A percentile compares a stretch with the other conserved stretches of the same genome.
Conservation (phyloP, 2,113 vertebrate genomes). For the Mustela nigripes region DNA sequence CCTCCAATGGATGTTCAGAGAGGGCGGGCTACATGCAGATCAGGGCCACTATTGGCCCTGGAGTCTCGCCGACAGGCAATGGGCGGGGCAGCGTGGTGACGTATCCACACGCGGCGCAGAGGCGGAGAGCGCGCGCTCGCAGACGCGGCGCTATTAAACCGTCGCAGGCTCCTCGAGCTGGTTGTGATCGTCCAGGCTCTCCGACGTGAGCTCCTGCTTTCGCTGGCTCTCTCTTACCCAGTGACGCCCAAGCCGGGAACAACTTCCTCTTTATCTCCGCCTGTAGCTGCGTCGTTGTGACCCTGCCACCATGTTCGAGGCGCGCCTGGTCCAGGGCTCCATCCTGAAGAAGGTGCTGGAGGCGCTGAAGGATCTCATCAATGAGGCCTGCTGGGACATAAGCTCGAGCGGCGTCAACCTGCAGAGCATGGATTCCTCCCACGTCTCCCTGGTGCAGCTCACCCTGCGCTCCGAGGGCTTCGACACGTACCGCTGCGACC, state of each 20-base stretch:
- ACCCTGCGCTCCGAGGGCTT: constrained; percentile 98
- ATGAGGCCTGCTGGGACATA: constrained; percentile 98
- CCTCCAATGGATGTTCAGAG: neutral
- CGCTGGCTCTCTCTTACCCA: constrained; percentile 58
- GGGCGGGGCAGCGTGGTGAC: constrained; percentile 68
- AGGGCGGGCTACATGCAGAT: neutral
- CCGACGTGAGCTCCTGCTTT: rapidly evolving
- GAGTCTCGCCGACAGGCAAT: neutral
- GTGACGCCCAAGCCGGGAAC: constrained; percentile 54
- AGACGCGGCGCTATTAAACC: constrained; percentile 57
- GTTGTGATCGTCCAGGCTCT: rapidly evolving
- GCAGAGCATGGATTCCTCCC: constrained; percentile 99
- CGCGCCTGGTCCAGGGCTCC: constrained; percentile 96
- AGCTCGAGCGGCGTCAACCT: constrained; percentile 97
- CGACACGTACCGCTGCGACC: constrained; percentile 98
- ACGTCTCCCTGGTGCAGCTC: constrained; percentile 98
- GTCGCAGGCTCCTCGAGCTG: rapidly evolving
- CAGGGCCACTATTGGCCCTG: constrained; percentile 22
- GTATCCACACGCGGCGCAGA: neutral
- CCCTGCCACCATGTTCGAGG: constrained; percentile 94
- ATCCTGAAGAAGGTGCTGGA: constrained; percentile 98
- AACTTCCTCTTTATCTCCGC: rapidly evolving
- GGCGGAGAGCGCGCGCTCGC: neutral
- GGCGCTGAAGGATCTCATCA: constrained; percentile 98
- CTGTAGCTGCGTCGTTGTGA: neutral